Percentiles rank a stretch among this genome's conserved stretches.
These are phyloP conservation scores for Melanotaenia trifasciata DNA, from an alignment of 2,797 vertebrate genomes.

Conservation along the genomic window DNA sequence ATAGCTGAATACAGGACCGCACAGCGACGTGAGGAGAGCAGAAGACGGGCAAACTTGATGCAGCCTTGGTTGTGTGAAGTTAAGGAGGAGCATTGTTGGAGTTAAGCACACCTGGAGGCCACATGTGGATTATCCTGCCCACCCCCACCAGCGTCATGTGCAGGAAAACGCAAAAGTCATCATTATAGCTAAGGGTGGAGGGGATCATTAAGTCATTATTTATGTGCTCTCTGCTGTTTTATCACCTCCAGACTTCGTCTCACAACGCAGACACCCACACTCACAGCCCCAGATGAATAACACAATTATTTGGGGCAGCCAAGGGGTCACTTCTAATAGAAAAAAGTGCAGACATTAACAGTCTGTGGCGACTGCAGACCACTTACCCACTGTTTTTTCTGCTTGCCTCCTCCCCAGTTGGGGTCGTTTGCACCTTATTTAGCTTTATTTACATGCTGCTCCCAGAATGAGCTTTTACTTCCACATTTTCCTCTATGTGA, in stretches of 20 bases:
- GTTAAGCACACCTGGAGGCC: slow-evolving; percentile 79
- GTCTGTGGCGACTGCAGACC: slow-evolving; percentile 58
- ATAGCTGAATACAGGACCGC: background rate
- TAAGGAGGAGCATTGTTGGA: slow-evolving; percentile 37
- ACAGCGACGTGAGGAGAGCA: background rate
- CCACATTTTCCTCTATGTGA: slow-evolving; percentile 39
- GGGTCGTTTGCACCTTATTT: slow-evolving; percentile 74
- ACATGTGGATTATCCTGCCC: slow-evolving; percentile 72
- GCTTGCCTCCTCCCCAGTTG: slow-evolving; percentile 19
- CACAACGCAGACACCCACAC: slow-evolving; percentile 68
- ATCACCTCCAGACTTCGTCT: slow-evolving; percentile 76
- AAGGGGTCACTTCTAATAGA: slow-evolving; percentile 64
- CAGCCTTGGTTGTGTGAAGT: slow-evolving; percentile 21
- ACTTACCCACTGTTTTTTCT: slow-evolving; percentile 16
- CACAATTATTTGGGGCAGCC: slow-evolving; percentile 73
- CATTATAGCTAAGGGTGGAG: slow-evolving; percentile 75
- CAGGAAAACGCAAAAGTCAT: slow-evolving; percentile 75
- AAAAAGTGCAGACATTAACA: slow-evolving; percentile 75
- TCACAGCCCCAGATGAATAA: slow-evolving; percentile 73
- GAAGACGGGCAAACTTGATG: slow-evolving; percentile 19
- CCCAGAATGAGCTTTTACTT: slow-evolving; percentile 40
- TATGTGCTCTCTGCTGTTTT: slow-evolving; percentile 81
- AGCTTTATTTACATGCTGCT: slow-evolving; percentile 65
- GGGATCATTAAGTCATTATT: slow-evolving; percentile 84
- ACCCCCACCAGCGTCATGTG: slow-evolving; percentile 31